These are phyloP conservation scores for Thaleichthys pacificus DNA, from an alignment of 2,797 vertebrate genomes.

Conservation along the genomic window DNA sequence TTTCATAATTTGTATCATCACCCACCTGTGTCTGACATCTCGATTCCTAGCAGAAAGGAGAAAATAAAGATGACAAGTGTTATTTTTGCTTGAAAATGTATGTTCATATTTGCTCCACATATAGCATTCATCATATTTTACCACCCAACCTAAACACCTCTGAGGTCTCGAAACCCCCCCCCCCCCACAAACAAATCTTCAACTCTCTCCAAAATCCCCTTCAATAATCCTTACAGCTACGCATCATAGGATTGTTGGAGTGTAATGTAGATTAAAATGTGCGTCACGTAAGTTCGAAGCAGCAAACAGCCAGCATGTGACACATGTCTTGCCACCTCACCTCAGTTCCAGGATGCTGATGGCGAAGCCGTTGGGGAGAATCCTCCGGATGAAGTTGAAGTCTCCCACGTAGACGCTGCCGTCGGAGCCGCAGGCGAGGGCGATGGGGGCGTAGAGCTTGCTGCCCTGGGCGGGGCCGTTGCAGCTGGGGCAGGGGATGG, in stretches of 20 bases:
- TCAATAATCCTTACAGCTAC: too few species aligned
- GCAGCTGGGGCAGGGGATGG: conserved; percentile 81
- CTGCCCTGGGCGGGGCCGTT: conserved; percentile 74
- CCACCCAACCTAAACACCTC: too few species aligned
- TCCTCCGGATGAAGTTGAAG: conserved; percentile 81
- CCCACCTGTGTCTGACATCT: conserved; percentile 85
- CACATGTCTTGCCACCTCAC: conserved; percentile 45
- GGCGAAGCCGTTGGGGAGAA: conserved; percentile 78
- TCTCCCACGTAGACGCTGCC: conserved; percentile 82
- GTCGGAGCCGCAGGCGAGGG: conserved; percentile 79
- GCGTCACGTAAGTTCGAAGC: background rate
- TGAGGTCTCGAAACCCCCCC: too few species aligned
- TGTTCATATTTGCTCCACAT: background rate
- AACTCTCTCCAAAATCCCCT: background rate
- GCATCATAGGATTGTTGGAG: background rate
- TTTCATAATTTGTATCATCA: conserved; percentile 10
- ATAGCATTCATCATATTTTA: background rate
- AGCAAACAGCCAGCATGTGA: background rate
- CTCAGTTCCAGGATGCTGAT: conserved; percentile 81
- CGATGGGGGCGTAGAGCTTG: conserved; percentile 82
- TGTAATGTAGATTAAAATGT: too few species aligned
- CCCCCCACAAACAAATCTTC: background rate
- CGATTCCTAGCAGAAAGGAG: conserved; percentile 75
- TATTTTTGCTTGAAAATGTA: background rate
- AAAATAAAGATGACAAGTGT: conserved; percentile 45